Conservation (phyloP, 2,888 invertebrate genomes). For the Dexiosoma caninum region DNA sequence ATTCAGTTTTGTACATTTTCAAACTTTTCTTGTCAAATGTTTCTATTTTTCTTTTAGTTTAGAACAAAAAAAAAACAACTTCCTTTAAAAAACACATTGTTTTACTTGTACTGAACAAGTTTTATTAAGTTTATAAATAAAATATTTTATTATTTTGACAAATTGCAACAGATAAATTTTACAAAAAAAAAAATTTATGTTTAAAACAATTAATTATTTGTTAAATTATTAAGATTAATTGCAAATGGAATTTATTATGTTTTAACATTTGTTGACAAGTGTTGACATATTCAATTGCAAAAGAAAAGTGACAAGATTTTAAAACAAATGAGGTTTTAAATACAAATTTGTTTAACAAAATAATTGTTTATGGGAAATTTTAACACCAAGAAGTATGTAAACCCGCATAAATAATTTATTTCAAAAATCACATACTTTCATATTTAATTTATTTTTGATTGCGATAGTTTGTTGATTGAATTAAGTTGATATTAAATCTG, state of each 20-base stretch:
- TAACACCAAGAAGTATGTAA: too few species aligned
- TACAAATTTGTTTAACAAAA: neutral
- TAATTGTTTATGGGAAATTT: too few species aligned
- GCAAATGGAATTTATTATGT: neutral
- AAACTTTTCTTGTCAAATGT: constrained; percentile 10
- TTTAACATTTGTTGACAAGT: neutral
- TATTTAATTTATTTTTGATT: too few species aligned
- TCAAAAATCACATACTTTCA: too few species aligned
- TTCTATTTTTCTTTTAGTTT: neutral
- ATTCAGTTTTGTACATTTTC: constrained; percentile 6
- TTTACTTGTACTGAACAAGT: constrained; percentile 20
- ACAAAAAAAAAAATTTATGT: neutral
- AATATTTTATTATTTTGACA: constrained; percentile 53
- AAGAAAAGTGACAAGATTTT: neutral
- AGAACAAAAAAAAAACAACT: constrained; percentile 15
- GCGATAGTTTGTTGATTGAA: too few species aligned
- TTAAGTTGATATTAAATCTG: too few species aligned
- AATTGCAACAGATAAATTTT: constrained; percentile 19
- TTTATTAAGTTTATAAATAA: constrained; percentile 55
- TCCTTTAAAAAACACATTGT: constrained; percentile 23
- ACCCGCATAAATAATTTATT: too few species aligned
- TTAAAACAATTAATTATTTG: neutral
- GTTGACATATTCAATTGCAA: neutral
- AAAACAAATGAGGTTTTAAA: neutral
- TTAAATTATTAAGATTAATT: constrained; percentile 26